Conservation (phyloP, 1,140 invertebrate species). For the Atta colombica region DNA sequence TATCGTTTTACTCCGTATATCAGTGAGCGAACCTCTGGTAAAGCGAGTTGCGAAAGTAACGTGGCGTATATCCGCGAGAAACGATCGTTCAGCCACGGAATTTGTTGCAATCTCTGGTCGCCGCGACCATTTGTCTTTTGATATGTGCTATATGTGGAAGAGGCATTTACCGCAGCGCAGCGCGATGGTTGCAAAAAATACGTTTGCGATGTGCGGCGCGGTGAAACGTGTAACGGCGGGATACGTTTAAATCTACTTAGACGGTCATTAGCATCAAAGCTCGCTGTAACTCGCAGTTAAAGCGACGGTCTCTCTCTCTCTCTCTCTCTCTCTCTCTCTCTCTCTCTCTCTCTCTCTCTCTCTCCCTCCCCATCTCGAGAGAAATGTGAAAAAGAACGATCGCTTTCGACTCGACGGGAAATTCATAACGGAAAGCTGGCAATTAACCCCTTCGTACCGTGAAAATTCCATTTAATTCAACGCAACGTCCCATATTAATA, state of each 20-base stretch:
- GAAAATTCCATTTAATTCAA: slow-evolving; percentile 60
- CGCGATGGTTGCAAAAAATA: slow-evolving; percentile 20
- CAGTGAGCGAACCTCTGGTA: not conserved
- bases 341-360: too few species aligned
- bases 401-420: slow-evolving; percentile 51
- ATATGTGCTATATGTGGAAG: slow-evolving; percentile 41
- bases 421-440: slow-evolving; percentile 57
- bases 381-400: slow-evolving; percentile 42
- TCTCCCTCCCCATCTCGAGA: not conserved
- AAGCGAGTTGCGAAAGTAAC: slow-evolving; percentile 10
- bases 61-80: slow-evolving; percentile 33
- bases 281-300: slow-evolving; percentile 46
- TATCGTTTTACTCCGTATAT: not conserved
- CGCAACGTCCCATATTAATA: slow-evolving; percentile 35
- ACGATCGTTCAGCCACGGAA: slow-evolving; percentile 27
- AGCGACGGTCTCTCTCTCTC: slow-evolving; percentile 4
- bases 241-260: slow-evolving; percentile 60
- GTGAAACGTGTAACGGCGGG: slow-evolving; percentile 33
- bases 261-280: slow-evolving; percentile 58
- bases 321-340: too few species aligned
- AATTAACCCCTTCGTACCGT: slow-evolving; percentile 49
- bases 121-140: slow-evolving; percentile 34
- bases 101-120: slow-evolving; percentile 33
- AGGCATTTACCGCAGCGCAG: slow-evolving; percentile 2
- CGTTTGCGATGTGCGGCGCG: slow-evolving; percentile 31